Conservation (phyloP, 1,140 invertebrate genomes). For the Drosophila aff. region DNA sequence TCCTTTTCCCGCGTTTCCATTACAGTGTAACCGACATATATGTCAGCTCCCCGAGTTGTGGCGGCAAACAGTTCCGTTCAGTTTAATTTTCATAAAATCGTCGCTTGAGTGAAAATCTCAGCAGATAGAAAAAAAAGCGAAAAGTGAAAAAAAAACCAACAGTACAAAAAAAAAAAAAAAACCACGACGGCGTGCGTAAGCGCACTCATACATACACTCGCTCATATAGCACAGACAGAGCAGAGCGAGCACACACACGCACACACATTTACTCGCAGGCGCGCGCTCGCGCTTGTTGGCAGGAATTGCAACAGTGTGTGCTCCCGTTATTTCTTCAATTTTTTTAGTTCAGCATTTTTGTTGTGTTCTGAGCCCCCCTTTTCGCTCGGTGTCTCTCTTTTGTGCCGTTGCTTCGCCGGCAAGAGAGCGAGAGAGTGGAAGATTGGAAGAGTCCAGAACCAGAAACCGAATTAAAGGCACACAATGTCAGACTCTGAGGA, state of each 20-base stretch:
- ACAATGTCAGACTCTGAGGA: constrained; percentile 69
- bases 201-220: constrained; percentile 17
- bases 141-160: background rate
- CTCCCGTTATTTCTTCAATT: constrained; percentile 32
- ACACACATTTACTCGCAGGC: constrained; percentile 17
- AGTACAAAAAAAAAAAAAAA: constrained; percentile 5
- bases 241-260: constrained; percentile 8
- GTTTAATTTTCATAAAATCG: constrained; percentile 11
- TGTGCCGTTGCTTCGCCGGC: constrained; percentile 47
- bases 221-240: constrained; percentile 19
- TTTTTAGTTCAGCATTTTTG: constrained; percentile 40
- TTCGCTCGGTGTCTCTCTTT: constrained; percentile 49
- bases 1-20: constrained; percentile 40
- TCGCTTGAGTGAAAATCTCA: constrained; percentile 22
- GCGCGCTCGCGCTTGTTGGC: constrained; percentile 14
- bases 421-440: constrained; percentile 4
- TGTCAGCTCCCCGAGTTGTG: constrained; percentile 6
- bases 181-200: constrained; percentile 34
- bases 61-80: constrained; percentile 11
- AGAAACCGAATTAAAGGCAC: constrained; percentile 39
- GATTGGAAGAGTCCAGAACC: constrained; percentile 7
- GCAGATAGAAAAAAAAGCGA: background rate
- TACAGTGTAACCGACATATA: constrained; percentile 2
- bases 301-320: constrained; percentile 70
- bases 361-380: constrained; percentile 40